Evolutionary conservation across 2,888 invertebrate genomes (phyloP).

Genomic region (Argyra leucocephala): DNA sequence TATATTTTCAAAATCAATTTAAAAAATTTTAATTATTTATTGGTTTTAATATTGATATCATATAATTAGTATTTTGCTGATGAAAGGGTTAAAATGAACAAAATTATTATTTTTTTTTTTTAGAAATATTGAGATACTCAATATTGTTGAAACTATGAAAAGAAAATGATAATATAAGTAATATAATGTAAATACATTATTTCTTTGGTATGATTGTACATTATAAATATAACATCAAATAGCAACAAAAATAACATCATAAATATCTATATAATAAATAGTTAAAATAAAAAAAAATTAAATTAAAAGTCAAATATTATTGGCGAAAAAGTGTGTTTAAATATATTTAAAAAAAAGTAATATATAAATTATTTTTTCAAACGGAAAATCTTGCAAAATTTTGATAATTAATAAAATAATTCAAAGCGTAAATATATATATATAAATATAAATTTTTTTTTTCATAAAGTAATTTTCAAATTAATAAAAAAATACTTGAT

Average conservation of each 20-base stretch:
- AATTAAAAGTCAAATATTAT: neutral
- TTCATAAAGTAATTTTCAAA: no score
- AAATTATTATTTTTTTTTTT: neutral
- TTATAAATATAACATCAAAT: neutral
- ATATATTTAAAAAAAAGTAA: neutral
- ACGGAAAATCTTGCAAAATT: neutral
- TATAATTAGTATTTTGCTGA: no score
- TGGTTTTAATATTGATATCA: no score
- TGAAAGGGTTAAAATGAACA: neutral
- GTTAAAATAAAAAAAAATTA: neutral
- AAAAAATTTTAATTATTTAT: no score
- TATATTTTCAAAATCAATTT: no score
- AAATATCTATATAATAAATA: neutral
- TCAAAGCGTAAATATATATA: no score
- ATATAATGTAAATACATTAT: neutral
- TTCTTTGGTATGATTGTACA: neutral
- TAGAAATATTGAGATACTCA: neutral
- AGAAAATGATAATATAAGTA: no score
- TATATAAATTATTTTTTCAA: neutral
- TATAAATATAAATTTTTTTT: no score
- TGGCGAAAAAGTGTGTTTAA: constrained; percentile 6
- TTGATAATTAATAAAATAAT: neutral
- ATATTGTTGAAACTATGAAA: neutral
- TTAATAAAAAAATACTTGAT: no score
- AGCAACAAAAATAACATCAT: neutral